Percentiles rank a stretch among this genome's conserved stretches.
These are phyloP conservation scores for Mycalesis mineus DNA, from an alignment of 2,888 invertebrate genomes.

Conservation along the genomic window DNA sequence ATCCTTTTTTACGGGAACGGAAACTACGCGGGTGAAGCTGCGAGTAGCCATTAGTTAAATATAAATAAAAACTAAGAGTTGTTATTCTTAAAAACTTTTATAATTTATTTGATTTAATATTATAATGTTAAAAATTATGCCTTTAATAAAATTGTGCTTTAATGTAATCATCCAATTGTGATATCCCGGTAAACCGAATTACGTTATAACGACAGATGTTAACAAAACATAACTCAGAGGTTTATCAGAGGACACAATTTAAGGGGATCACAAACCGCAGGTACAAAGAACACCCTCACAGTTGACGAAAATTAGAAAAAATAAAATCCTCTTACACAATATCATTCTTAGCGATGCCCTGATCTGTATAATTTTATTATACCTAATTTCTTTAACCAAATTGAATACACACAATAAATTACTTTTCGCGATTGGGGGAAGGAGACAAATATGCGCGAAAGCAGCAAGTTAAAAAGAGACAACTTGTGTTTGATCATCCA, in stretches of 20 bases:
- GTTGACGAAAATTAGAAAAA: slow-evolving; percentile 39
- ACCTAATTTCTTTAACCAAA: slow-evolving; percentile 53
- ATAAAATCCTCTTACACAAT: slow-evolving; percentile 53
- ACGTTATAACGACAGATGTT: slow-evolving; percentile 29
- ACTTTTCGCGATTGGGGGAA: slow-evolving; percentile 39
- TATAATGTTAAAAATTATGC: too few species aligned
- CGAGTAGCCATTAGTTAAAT: too few species aligned
- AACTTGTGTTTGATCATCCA: slow-evolving; percentile 49
- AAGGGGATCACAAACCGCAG: slow-evolving; percentile 49
- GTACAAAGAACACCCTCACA: slow-evolving; percentile 47
- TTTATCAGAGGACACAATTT: slow-evolving; percentile 32
- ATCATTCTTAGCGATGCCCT: slow-evolving; percentile 38
- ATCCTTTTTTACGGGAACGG: too few species aligned
- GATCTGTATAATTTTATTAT: slow-evolving; percentile 75
- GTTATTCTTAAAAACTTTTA: too few species aligned
- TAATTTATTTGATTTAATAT: too few species aligned
- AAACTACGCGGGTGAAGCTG: too few species aligned
- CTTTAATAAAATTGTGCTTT: neutral
- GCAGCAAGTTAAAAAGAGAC: slow-evolving; percentile 33
- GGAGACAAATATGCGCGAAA: slow-evolving; percentile 31
- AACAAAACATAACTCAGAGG: slow-evolving; percentile 9
- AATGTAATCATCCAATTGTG: neutral
- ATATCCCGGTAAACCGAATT: neutral
- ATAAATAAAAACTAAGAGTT: too few species aligned
- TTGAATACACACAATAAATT: slow-evolving; percentile 56